Conservation (phyloP, 2,888 invertebrate genomes). For the Hybos culiciformis region DNA sequence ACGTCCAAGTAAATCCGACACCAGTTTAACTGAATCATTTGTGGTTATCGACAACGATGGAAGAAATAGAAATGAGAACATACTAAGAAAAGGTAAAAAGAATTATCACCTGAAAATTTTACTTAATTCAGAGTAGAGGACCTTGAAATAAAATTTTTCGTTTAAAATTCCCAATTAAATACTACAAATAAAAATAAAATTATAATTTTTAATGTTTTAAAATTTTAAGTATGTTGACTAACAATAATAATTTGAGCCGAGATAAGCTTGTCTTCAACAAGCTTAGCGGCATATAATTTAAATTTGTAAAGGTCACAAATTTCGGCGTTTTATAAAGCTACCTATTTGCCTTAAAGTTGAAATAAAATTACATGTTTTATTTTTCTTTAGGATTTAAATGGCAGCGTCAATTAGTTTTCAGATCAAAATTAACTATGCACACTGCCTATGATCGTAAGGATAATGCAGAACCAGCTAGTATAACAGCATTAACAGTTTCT, state of each 20-base stretch:
- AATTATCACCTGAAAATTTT: background rate
- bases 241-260: background rate
- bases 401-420: conserved; percentile 81
- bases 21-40: conserved; percentile 80
- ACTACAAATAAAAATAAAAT: too few species aligned
- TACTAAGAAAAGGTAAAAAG: conserved; percentile 30
- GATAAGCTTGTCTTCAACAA: too few species aligned
- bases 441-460: conserved; percentile 94
- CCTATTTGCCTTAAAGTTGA: too few species aligned
- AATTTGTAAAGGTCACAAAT: too few species aligned
- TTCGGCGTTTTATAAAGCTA: too few species aligned
- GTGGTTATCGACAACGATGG: conserved; percentile 52
- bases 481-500: conserved; percentile 87
- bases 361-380: too few species aligned
- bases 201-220: too few species aligned
- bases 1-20: conserved; percentile 78
- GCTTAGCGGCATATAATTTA: too few species aligned
- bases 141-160: background rate
- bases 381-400: conserved; percentile 56
- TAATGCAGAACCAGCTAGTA: conserved; percentile 92
- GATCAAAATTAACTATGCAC: conserved; percentile 95
- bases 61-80: conserved; percentile 21
- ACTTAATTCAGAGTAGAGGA: background rate
- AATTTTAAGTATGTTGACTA: background rate
- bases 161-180: conserved; percentile 1